Evolutionary conservation across 2,888 invertebrate genomes (phyloP).

Genomic region (Ophraella communa): DNA sequence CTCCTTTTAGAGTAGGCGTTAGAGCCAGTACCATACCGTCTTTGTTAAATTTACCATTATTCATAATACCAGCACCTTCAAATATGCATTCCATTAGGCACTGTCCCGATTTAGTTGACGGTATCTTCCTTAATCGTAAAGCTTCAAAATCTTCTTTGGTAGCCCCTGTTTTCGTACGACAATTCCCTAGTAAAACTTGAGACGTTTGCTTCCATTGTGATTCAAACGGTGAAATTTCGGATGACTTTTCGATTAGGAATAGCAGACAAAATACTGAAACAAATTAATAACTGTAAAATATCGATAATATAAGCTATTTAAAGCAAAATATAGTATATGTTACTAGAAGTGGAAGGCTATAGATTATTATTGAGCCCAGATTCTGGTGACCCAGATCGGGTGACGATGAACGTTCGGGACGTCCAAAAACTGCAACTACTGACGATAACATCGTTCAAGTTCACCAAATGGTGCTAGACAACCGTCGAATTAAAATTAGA

Average conservation of each 20-base stretch:
- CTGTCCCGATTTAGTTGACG: constrained; percentile 48
- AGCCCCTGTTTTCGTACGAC: constrained; percentile 51
- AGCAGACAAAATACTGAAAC: background rate
- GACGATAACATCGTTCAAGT: too few species aligned
- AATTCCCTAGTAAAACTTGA: constrained; percentile 39
- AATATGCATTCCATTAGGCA: constrained; percentile 52
- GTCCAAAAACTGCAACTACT: too few species aligned
- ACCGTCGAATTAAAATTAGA: too few species aligned
- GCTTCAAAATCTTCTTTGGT: constrained; percentile 50
- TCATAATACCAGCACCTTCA: constrained; percentile 50
- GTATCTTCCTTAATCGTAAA: constrained; percentile 48
- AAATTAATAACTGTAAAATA: background rate
- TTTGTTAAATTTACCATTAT: constrained; percentile 52
- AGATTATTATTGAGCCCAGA: too few species aligned
- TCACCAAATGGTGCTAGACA: too few species aligned
- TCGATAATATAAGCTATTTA: background rate
- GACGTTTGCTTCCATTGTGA: background rate
- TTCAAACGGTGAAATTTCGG: background rate
- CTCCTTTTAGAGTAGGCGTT: constrained; percentile 47
- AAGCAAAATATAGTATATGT: background rate
- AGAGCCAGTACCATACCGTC: constrained; percentile 50
- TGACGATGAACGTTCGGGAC: too few species aligned
- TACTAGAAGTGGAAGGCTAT: too few species aligned
- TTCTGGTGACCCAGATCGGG: too few species aligned
- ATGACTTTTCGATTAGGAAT: background rate